Conservation (phyloP, 2,888 invertebrate species). For the Lathronympha strigana region DNA sequence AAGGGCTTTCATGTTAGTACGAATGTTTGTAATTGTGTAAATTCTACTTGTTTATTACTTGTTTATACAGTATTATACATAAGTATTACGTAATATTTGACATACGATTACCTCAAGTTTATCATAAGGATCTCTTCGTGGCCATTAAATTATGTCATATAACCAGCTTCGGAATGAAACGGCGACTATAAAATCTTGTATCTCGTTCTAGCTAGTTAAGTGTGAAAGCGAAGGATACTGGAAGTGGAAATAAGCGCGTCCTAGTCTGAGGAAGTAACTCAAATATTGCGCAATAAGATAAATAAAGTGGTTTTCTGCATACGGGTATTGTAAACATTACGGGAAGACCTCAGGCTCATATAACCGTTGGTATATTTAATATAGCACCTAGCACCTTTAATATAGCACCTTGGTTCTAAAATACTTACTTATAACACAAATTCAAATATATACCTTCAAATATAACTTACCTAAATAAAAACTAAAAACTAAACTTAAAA, state of each 20-base stretch:
- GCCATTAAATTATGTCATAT: conserved; percentile 23
- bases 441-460: too few species aligned
- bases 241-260: conserved; percentile 19
- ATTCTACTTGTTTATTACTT: conserved; percentile 24
- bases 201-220: conserved; percentile 4
- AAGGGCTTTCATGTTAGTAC: neutral
- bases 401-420: neutral
- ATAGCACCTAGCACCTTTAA: neutral
- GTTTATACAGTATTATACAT: conserved; percentile 24
- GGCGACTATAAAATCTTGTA: conserved; percentile 14
- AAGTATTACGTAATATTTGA: conserved; percentile 20
- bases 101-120: conserved; percentile 26
- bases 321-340: conserved; percentile 5
- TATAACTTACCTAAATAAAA: too few species aligned
- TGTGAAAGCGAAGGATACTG: neutral
- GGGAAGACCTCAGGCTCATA: neutral
- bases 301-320: conserved; percentile 15
- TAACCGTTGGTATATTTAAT: too few species aligned
- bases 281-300: conserved; percentile 27
- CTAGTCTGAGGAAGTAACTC: conserved; percentile 10
- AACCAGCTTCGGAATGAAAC: conserved; percentile 31
- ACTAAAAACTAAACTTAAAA: too few species aligned
- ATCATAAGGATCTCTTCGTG: conserved; percentile 35
- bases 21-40: neutral
- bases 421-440: too few species aligned